Conservation (phyloP, 2,888 invertebrate genomes). For the Diaperis boleti region DNA sequence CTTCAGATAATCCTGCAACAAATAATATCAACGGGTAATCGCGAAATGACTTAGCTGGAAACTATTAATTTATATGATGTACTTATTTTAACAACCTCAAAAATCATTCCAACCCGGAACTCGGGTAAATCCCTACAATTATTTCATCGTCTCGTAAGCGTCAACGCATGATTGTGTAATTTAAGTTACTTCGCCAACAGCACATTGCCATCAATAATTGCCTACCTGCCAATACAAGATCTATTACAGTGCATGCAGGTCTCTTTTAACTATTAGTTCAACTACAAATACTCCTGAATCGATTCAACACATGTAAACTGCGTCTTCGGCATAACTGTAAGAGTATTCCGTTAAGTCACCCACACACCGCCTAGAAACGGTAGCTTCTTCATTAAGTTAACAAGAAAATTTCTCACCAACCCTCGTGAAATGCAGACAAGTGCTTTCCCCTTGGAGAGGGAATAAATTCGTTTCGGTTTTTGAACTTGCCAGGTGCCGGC, state of each 20-base stretch:
- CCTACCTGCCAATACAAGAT: slow-evolving; percentile 8
- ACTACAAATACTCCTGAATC: slow-evolving; percentile 1
- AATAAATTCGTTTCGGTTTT: slow-evolving; percentile 62
- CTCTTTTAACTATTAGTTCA: slow-evolving; percentile 12
- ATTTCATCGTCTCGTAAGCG: slow-evolving; percentile 5
- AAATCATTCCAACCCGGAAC: too few species aligned
- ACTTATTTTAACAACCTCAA: too few species aligned
- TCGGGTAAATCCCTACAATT: not conserved
- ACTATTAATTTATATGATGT: too few species aligned
- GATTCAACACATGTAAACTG: not conserved
- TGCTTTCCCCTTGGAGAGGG: slow-evolving; percentile 58
- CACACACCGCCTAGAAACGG: not conserved
- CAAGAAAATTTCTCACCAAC: slow-evolving; percentile 45
- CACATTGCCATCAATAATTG: not conserved
- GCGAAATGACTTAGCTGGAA: too few species aligned
- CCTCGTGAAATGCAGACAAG: slow-evolving; percentile 56
- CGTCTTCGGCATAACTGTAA: not conserved
- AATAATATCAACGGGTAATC: too few species aligned
- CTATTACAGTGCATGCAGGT: slow-evolving; percentile 2
- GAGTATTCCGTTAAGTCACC: not conserved
- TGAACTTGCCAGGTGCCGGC: slow-evolving; percentile 61
- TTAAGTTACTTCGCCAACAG: slow-evolving; percentile 5
- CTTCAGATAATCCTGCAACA: too few species aligned
- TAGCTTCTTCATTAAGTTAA: slow-evolving; percentile 26
- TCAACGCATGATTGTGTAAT: slow-evolving; percentile 4